Base-by-base conservation (phyloP, 2,113 vertebrate species). In the Ciconia maguari region DNA sequence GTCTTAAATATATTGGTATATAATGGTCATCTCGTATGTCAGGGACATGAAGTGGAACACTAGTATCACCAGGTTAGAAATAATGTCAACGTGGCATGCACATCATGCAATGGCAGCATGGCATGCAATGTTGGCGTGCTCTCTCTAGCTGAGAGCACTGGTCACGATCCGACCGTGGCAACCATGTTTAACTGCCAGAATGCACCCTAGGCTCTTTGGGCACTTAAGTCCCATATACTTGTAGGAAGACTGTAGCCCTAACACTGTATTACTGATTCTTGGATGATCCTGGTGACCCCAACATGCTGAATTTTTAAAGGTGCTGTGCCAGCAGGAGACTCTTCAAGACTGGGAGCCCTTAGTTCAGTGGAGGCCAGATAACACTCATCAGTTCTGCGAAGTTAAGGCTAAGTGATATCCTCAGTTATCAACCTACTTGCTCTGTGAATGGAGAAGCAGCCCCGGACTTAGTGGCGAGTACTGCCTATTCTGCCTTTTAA, bases 161-260 rank as follows among this genome's bases (percentile, higher is more conserved):
- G 3, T 44, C 9, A 0, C 9, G 44, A 36, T 68, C 62, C 2
- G 4, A 51, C 48, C 3, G 1, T 20, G 32, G n/a, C 54, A 93
- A 7, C 54, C 16, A 13, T 41, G 18, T 77, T 76, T 25, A n/a
- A 10, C 75, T 57, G 22, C 65, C 32, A 34, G 71, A 60, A 20
- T 26, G 16, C 13, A 19, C 58, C 26, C 5, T 4, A 38, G 52
- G 5, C 27, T 69, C 24, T 61, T 57, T 9, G 41, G 18, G 41
- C 72, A 2, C 42, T 58, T 88, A 15, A 32, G 36, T 58, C 29
- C 13, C 22, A 1, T 30, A 2, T 29, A 10, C 16, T 8, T 66
- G 13, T 32, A 36, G 71, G 64, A 77, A 38, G 27, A 34, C 41
- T 48, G 1, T 38, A 44, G n/a, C 29, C 52, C 16, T 36, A 55